Conservation (phyloP, 2,113 vertebrate genomes). For the Paralichthys olivaceus region DNA sequence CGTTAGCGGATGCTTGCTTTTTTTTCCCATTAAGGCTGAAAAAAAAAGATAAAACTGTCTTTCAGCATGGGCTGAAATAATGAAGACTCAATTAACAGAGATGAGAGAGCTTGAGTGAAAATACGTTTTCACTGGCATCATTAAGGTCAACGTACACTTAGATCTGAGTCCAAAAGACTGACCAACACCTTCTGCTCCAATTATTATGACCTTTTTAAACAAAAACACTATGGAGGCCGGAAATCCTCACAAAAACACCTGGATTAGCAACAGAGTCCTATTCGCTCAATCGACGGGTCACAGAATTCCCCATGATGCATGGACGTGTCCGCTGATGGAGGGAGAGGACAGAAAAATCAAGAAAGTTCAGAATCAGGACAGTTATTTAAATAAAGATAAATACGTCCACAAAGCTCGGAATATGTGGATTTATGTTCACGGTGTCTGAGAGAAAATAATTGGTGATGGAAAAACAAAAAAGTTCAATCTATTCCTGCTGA, state of each 20-base stretch:
- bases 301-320: neutral
- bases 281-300: neutral
- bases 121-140: neutral
- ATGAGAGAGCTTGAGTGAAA: neutral
- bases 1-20: conserved; percentile 17
- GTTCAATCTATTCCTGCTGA: conserved; percentile 26
- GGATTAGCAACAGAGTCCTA: neutral
- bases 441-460: neutral
- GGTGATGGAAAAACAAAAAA: conserved; percentile 15
- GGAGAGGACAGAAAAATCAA: too few relatives aligned
- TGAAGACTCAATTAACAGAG: conserved; percentile 16
- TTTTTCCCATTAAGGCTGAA: conserved; percentile 8
- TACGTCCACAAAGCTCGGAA: neutral
- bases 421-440: neutral
- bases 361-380: conserved; percentile 2
- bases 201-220: too few relatives aligned
- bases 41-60: neutral
- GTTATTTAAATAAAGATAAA: neutral
- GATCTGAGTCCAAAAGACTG: too few relatives aligned
- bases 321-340: neutral
- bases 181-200: too few relatives aligned
- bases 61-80: conserved; percentile 13
- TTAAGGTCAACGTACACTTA: neutral
- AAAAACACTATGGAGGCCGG: too few relatives aligned
- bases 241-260: neutral